Evolutionary conservation across 2,888 invertebrate species (phyloP), one percentile per base, ranked within the genome.

Genomic region (Lithophane ornitopus): DNA sequence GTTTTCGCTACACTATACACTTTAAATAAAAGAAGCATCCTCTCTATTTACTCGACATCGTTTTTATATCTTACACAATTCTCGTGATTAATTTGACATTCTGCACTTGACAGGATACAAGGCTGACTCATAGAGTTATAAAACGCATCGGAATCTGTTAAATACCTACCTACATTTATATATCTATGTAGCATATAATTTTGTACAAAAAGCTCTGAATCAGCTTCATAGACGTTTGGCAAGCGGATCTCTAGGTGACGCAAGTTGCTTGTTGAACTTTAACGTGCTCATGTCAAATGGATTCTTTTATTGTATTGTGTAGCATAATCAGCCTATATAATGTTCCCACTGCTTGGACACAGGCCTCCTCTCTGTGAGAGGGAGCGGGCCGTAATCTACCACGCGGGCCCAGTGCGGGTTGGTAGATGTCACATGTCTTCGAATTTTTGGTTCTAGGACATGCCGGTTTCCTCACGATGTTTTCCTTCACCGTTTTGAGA

Each of bases 151-250:
- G 56, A 34, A 68, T 78, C 16, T 41, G 19, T 44, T 16, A 34
- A 22, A 58, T 28, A 28, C 22, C 39, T 19, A 16, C 11, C 8
- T 59, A 28, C 3, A 19, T 28, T 3, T 28, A 16, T 56, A 26
- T 56, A 58, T 8, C 14, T 26, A 9, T 16, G 16, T 34, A 56
- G 26, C 28, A 54, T 14, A 56, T n/a, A 46, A 7, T 34, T 6
- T 68, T 74, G 19, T n/a, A 58, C 11, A 70, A 70, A 81, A 83
- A 79, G 56, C 39, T 83, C 67, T 84, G 81, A 81, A 61, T 80
- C 80, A 70, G 46, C 58, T 28, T 62, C 67, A 44, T 34, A 79
- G 39, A 28, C 28, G n/a, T 70, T 79, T 62, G 44, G 69, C 46
- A 80, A 81, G 67, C 66, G 80, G 62, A 84, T 80, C 67, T 59